phyloP scores from a whole-genome alignment of 2,113 vertebrate genomes.

The Taxidea taxus region DNA sequence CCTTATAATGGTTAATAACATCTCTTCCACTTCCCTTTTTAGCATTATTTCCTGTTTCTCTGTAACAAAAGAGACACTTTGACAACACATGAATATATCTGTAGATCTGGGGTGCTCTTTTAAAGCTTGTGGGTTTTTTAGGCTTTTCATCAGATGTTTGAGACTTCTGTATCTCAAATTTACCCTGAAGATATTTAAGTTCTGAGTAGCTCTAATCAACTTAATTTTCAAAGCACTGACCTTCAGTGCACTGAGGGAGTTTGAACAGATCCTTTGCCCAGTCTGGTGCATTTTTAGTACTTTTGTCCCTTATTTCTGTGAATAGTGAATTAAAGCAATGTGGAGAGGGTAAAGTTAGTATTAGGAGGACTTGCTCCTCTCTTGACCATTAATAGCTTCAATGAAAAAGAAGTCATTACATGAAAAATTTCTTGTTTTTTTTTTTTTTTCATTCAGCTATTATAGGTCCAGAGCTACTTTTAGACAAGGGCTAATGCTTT shows the following conservation, averaged over 20 bases:
- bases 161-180: slow-evolving; percentile 9
- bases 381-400: not conserved
- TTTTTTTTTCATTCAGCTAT: not conserved
- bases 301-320: slow-evolving; percentile 22
- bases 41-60: slow-evolving; percentile 19
- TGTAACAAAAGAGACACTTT: not conserved
- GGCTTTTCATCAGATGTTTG: not conserved
- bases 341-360: not conserved
- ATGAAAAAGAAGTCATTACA: not conserved
- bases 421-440: not conserved
- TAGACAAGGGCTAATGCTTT: not conserved
- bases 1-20: not conserved
- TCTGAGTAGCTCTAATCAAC: slow-evolving; percentile 35
- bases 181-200: slow-evolving; percentile 7
- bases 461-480: not conserved
- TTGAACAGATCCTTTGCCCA: not conserved
- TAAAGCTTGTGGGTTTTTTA: slow-evolving; percentile 34
- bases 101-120: not conserved
- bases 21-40: not conserved
- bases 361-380: not conserved
- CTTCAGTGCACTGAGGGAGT: not conserved
- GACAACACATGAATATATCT: not conserved
- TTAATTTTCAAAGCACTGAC: slow-evolving; percentile 8
- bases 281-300: not conserved
- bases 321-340: not conserved